Base-by-base conservation (phyloP, 2,113 vertebrate species). In the Variabilichromis moorii region DNA sequence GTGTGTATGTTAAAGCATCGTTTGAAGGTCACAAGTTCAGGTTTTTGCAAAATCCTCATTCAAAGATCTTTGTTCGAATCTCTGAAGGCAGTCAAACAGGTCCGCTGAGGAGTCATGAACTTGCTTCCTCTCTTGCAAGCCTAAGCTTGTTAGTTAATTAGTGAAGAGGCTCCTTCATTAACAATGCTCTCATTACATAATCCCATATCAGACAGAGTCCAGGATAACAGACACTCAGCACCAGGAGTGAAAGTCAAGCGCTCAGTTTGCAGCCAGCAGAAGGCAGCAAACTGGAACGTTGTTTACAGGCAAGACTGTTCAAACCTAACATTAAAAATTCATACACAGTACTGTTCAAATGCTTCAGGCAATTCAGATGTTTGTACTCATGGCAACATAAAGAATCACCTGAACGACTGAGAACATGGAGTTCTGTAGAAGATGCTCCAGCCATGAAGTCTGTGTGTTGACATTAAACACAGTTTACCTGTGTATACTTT, bases 141-240 rank as follows among this genome's bases (percentile, higher is more conserved):
- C 51, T 80, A 86, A 96, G 78, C 89, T 89, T 66, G 84, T 94
- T 89, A 87, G 78, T 81, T 80, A 86, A 91, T 93, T 85, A 91
- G 66, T 51, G 33, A 91, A 40, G 82, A 89, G 86, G 79, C 84
- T 63, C 24, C 63, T 53, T 86, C 83, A 82, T 92, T 86, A 66
- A 81, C 73, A 80, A 84, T 50, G 82, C 81, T 59, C 81, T 68
- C 68, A 31, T 87, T 71, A 63, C 88, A 78, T 94, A 93, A 94
- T 92, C 91, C 84, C 61, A 85, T 85, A 91, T 93, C 91, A 93
- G 89, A 91, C 91, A 63, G 55, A 42, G 89, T 80, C 51, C 31
- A 42, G 54, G 71, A 71, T 8, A 85, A 37, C n/a, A 9, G 76
- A 80, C 84, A 87, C 87, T 83, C 66, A 37, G 80, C 47, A 81